Conservation (phyloP, 2,888 invertebrate species). For the Hirtodrosophila cameraria region DNA sequence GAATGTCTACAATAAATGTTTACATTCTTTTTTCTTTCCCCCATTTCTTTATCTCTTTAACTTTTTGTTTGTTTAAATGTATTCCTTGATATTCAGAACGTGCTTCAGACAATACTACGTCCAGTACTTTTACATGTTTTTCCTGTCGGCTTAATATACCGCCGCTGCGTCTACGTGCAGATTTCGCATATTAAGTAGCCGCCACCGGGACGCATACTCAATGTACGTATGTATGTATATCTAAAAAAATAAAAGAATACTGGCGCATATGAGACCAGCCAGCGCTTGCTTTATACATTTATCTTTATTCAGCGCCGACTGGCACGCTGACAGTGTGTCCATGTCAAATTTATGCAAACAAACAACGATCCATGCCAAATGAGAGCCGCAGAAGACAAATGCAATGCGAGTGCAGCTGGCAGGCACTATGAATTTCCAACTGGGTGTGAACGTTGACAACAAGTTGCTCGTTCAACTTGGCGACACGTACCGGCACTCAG, state of each 20-base stretch:
- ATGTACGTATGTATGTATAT: conserved; percentile 14
- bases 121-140: neutral
- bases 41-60: neutral
- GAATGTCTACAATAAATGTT: too few species aligned
- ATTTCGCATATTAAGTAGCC: conserved; percentile 50
- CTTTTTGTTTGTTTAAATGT: neutral
- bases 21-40: too few species aligned
- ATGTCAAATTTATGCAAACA: conserved; percentile 66
- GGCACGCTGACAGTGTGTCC: conserved; percentile 10
- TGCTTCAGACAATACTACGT: neutral
- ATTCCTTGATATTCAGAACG: conserved; percentile 11
- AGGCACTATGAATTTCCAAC: conserved; percentile 31
- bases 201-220: conserved; percentile 36
- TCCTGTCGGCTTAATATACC: too few species aligned
- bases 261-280: conserved; percentile 10
- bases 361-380: conserved; percentile 54
- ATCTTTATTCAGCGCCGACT: conserved; percentile 30
- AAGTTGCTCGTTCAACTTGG: conserved; percentile 54
- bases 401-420: conserved; percentile 50
- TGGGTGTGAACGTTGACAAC: conserved; percentile 43
- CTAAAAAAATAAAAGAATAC: too few species aligned
- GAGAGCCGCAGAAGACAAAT: conserved; percentile 54
- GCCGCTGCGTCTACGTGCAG: conserved; percentile 5
- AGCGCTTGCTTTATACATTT: conserved; percentile 32
- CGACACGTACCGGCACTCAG: conserved; percentile 37